phyloP scores from a whole-genome alignment of 2,113 vertebrate genomes.

The Vicugna pacos region DNA sequence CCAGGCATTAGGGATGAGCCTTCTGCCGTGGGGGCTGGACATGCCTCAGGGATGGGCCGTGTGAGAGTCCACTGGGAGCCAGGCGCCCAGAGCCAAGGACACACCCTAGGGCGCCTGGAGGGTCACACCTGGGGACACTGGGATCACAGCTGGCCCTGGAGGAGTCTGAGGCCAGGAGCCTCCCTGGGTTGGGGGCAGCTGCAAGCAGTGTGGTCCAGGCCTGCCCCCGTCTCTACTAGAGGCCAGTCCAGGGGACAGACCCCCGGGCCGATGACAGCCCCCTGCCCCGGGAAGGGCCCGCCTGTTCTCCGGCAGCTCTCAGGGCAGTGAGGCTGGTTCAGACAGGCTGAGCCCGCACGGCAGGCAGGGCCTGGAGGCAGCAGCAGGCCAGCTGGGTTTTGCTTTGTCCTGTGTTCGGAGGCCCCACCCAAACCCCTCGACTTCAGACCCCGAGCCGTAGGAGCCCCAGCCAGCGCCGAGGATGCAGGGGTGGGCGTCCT shows the following conservation, averaged over 20 bases:
- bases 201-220: neutral
- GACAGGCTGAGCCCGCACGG: rapidly evolving
- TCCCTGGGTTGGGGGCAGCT: neutral
- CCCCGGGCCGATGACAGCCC: rapidly evolving
- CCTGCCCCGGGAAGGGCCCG: too few species aligned
- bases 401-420: neutral
- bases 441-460: rapidly evolving
- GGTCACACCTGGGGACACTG: neutral
- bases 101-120: neutral
- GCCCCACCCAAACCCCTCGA: neutral
- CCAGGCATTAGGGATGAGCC: neutral
- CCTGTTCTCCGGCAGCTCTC: rapidly evolving
- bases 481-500: neutral
- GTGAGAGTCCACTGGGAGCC: neutral
- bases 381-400: rapidly evolving
- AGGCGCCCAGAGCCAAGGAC: too few species aligned
- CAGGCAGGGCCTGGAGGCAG: rapidly evolving
- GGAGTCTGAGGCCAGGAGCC: neutral
- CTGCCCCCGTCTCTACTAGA: neutral
- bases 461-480: neutral
- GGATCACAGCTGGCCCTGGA: too few species aligned
- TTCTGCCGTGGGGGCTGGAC: neutral
- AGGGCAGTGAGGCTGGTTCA: rapidly evolving
- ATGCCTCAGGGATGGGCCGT: neutral
- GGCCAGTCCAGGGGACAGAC: neutral